These are phyloP conservation scores for Pegea sp. DNA, from an alignment of 23 tunicate genomes.

Conservation along the genomic window DNA sequence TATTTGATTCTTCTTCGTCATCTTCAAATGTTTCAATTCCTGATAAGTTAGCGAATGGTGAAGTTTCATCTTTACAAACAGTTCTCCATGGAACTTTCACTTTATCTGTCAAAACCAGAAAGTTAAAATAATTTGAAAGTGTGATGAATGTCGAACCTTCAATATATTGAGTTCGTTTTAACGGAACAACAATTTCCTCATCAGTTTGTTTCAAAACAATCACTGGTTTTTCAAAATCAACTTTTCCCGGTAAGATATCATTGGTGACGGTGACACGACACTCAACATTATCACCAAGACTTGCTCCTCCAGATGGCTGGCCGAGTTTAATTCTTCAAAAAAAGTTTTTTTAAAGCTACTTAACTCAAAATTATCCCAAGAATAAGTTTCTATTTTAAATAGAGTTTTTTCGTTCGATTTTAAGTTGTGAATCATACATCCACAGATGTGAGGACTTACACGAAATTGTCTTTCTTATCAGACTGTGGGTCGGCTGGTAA, in stretches of 20 bases:
- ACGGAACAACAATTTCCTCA: slow-evolving; percentile 19
- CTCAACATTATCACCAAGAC: slow-evolving; percentile 28
- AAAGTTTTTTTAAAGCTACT: too few species aligned
- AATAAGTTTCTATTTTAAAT: too few species aligned
- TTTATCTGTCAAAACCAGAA: slow-evolving; percentile 25
- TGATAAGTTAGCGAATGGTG: slow-evolving; percentile 32
- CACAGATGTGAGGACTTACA: too few species aligned
- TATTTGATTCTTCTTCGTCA: slow-evolving; percentile 52
- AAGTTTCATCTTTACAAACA: slow-evolving; percentile 8
- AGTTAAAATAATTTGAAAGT: too few species aligned
- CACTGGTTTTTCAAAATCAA: slow-evolving; percentile 19
- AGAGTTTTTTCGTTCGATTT: too few species aligned
- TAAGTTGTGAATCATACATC: too few species aligned
- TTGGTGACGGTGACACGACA: slow-evolving; percentile 58
- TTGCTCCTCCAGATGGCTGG: slow-evolving; percentile 68
- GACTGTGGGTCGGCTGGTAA: slow-evolving; percentile 45
- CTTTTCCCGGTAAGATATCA: slow-evolving; percentile 42
- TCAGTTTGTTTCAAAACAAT: slow-evolving; percentile 57
- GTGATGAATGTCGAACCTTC: slow-evolving; percentile 30
- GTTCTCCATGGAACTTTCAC: slow-evolving; percentile 77
- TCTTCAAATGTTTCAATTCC: slow-evolving; percentile 81
- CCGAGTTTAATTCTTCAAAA: slow-evolving; percentile 16
- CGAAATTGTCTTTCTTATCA: slow-evolving; percentile 27
- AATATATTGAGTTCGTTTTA: slow-evolving; percentile 22
- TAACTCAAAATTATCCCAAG: too few species aligned